A percentile compares a stretch with the other conserved stretches of the same genome.
Evolutionary conservation across 2,113 vertebrate species (phyloP).

Genomic region (Oryzias woworae): DNA sequence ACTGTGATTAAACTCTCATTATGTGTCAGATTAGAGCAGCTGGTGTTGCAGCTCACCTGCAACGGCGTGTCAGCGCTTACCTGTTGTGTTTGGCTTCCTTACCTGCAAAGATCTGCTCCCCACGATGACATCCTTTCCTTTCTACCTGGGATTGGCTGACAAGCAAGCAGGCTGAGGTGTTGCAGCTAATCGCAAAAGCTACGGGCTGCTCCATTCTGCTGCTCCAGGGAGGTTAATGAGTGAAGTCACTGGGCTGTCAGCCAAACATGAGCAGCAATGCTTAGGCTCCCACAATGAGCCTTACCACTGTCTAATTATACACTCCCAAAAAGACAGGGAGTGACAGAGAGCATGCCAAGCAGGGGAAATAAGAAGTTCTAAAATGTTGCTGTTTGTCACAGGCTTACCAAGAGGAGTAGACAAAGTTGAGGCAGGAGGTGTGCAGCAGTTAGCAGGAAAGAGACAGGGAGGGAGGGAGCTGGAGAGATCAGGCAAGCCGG

Average conservation of each 20-base stretch:
- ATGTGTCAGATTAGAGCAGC: conserved; percentile 35
- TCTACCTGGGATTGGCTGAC: conserved; percentile 37
- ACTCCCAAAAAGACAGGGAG: conserved; percentile 65
- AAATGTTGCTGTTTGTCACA: conserved; percentile 54
- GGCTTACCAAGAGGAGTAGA: conserved; percentile 42
- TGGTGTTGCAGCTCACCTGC: conserved; percentile 33
- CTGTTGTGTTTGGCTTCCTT: conserved; percentile 34
- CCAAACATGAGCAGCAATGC: conserved; percentile 76
- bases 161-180: conserved; percentile 55
- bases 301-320: conserved; percentile 80
- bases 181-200: conserved; percentile 67
- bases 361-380: conserved; percentile 62
- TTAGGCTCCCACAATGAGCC: conserved; percentile 75
- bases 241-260: conserved; percentile 74
- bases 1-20: conserved; percentile 26
- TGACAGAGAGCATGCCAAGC: conserved; percentile 49
- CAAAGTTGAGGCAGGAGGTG: conserved; percentile 60
- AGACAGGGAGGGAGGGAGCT: conserved; percentile 38
- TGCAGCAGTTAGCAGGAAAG: conserved; percentile 40
- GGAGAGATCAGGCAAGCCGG: conserved; percentile 63
- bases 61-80: conserved; percentile 20
- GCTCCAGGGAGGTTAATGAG: conserved; percentile 80
- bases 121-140: conserved; percentile 41
- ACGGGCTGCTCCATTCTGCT: conserved; percentile 61
- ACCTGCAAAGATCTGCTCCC: conserved; percentile 24